These are phyloP conservation scores for Caracal caracal DNA, from an alignment of 2,113 vertebrate species.

Conservation along the genomic window DNA sequence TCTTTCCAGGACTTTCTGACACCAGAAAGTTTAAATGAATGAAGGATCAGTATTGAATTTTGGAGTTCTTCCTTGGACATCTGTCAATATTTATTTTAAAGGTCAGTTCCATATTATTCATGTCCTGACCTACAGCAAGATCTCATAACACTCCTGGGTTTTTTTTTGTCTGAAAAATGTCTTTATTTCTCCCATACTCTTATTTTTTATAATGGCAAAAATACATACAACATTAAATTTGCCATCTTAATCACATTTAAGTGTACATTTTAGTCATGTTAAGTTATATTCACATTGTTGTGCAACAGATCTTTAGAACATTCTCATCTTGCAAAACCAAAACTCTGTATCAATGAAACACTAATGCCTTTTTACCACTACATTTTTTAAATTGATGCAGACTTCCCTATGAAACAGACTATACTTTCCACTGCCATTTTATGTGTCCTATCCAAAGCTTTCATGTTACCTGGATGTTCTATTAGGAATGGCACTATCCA, in stretches of 20 bases:
- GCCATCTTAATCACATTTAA: neutral
- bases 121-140: neutral
- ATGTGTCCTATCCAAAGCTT: neutral
- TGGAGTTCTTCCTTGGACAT: neutral
- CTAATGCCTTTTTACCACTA: neutral
- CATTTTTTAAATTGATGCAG: neutral
- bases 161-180: constrained; percentile 14
- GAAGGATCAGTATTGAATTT: neutral
- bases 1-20: neutral
- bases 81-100: constrained; percentile 28
- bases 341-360: neutral
- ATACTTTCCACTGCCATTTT: neutral
- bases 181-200: neutral
- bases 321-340: neutral
- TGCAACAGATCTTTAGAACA: neutral
- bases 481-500: neutral
- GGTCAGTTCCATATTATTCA: neutral
- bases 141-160: neutral
- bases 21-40: constrained; percentile 17
- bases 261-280: neutral
- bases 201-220: neutral
- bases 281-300: neutral
- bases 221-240: neutral
- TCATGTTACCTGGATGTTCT: neutral
- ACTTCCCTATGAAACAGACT: neutral